Evolutionary conservation across 2,797 vertebrate genomes (phyloP).

Genomic region (Limnodromus scolopaceus): DNA sequence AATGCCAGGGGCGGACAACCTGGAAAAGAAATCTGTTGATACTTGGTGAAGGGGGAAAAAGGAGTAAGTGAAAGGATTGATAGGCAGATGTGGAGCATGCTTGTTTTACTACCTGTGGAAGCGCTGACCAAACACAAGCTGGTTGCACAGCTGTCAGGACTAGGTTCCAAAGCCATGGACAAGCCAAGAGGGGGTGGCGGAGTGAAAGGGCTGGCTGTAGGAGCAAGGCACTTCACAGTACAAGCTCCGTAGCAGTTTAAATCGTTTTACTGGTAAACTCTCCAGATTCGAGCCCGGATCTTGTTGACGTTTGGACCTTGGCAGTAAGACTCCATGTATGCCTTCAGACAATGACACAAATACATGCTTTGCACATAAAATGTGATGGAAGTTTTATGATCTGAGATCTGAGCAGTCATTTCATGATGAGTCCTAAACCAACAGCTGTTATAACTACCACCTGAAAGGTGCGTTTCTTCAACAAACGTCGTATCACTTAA

Average conservation of each 20-base stretch:
- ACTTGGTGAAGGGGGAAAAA: background rate
- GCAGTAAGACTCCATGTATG: fast-evolving
- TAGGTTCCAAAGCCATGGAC: background rate
- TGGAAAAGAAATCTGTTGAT: background rate
- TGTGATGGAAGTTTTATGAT: background rate
- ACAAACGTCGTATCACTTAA: too few relatives aligned
- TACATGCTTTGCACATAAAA: background rate
- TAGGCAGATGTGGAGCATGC: fast-evolving
- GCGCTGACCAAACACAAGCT: background rate
- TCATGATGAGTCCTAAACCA: background rate
- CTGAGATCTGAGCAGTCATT: background rate
- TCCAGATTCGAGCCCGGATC: background rate
- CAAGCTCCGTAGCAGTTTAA: background rate
- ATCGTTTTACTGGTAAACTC: background rate
- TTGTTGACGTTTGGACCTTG: background rate
- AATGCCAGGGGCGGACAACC: background rate
- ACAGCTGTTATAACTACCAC: background rate
- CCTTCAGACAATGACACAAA: background rate
- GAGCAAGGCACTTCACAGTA: background rate
- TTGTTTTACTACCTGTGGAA: background rate
- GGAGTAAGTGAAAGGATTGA: background rate
- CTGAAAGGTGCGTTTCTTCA: background rate
- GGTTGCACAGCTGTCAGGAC: background rate
- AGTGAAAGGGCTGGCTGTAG: background rate
- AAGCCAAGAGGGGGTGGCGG: background rate